Percentiles rank a stretch among this genome's conserved stretches.
These are phyloP conservation scores for Mystacides longicornis DNA, from an alignment of 2,888 invertebrate genomes.

Conservation along the genomic window DNA sequence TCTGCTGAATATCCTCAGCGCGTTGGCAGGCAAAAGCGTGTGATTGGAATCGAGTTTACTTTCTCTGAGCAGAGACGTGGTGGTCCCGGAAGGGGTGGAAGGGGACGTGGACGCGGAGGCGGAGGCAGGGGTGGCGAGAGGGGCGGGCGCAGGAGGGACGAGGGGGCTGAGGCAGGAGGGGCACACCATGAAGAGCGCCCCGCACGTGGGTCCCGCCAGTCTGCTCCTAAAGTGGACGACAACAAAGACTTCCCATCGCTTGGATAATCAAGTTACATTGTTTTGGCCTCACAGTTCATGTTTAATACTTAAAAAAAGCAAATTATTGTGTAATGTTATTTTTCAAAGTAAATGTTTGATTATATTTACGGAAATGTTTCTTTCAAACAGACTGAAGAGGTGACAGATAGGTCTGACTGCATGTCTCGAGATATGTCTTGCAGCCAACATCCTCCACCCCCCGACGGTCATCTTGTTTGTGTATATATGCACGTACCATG, in stretches of 20 bases:
- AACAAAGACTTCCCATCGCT: slow-evolving; percentile 93
- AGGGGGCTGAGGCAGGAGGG: slow-evolving; percentile 33
- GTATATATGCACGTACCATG: too few species aligned
- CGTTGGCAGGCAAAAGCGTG: slow-evolving; percentile 77
- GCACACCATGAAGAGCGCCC: slow-evolving; percentile 37
- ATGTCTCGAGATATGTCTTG: background rate
- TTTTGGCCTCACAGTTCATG: slow-evolving; percentile 12
- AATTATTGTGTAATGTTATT: slow-evolving; percentile 46
- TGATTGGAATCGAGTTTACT: slow-evolving; percentile 81
- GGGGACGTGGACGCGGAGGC: slow-evolving; percentile 53
- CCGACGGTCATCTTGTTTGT: background rate
- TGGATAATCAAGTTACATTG: slow-evolving; percentile 53
- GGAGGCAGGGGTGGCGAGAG: slow-evolving; percentile 39
- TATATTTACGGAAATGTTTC: slow-evolving; percentile 51
- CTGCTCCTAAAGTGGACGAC: slow-evolving; percentile 86
- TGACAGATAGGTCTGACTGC: background rate
- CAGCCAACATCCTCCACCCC: background rate
- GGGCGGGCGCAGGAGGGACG: slow-evolving; percentile 23
- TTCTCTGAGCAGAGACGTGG: slow-evolving; percentile 75
- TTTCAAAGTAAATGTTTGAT: slow-evolving; percentile 51
- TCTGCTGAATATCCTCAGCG: slow-evolving; percentile 76
- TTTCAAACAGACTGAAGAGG: slow-evolving; percentile 31
- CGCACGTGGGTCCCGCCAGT: slow-evolving; percentile 33
- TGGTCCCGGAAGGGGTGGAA: slow-evolving; percentile 56
- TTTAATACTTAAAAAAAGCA: slow-evolving; percentile 17